Percentiles rank a stretch among this genome's conserved stretches.
phyloP scores from a whole-genome alignment of 2,888 invertebrate species.

The Cataglyphis altisquamis region DNA sequence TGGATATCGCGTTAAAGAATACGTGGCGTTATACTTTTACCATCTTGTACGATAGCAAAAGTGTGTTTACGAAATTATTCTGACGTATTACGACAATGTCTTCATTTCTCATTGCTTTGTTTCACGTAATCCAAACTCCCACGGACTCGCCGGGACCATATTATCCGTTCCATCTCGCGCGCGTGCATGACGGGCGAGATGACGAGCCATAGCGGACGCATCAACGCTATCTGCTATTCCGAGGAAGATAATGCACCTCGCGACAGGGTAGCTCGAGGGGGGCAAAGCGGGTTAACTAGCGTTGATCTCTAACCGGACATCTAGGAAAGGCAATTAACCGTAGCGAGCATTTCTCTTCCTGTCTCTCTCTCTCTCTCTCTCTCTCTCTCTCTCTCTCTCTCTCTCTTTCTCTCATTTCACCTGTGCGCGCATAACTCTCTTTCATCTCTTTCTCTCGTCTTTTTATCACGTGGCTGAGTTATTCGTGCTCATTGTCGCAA shows the following conservation, averaged over 20 bases:
- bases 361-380: constrained; percentile 47
- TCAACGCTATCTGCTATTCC: constrained; percentile 61
- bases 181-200: constrained; percentile 48
- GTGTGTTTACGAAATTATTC: not conserved
- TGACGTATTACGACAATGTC: not conserved
- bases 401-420: constrained; percentile 37
- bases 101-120: not conserved
- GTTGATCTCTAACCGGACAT: constrained; percentile 70
- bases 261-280: constrained; percentile 51
- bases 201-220: constrained; percentile 67
- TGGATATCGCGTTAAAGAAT: not conserved
- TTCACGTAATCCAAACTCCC: constrained; percentile 31
- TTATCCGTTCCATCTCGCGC: constrained; percentile 57
- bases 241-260: constrained; percentile 45
- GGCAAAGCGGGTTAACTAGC: constrained; percentile 67
- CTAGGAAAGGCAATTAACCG: constrained; percentile 72
- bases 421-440: not conserved
- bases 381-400: constrained; percentile 17
- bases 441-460: not conserved
- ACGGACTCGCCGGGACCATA: not conserved
- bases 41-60: not conserved
- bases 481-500: constrained; percentile 74
- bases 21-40: not conserved
- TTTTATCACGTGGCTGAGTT: constrained; percentile 66
- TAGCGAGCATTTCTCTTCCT: constrained; percentile 52